Evolutionary conservation across 1,140 invertebrate species (phyloP), one percentile per base, ranked within the genome.

Genomic region (Lordiphosa clarofinis): DNA sequence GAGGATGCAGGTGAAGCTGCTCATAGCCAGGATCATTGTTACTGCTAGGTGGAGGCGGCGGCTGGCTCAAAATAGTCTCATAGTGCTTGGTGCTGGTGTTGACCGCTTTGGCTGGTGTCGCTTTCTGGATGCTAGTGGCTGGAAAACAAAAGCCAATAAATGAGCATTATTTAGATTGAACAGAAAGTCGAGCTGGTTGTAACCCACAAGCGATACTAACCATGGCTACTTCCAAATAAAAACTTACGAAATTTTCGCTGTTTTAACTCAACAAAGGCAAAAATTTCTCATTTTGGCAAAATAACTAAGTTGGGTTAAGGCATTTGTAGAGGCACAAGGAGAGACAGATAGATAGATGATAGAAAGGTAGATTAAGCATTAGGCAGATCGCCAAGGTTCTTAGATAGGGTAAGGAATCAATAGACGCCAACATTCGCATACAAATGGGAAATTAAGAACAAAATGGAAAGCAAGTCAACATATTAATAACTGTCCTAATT

Each of bases 21-120:
- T 93, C 92, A 81, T 93, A 93, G 15, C 92, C 92, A 2, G 92
- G 91, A 88, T 93, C 92, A 52, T 91, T 92, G 70, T 90, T 91
- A 12, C 91, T 87, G 31, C 35, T 72, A 43, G 61, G 50, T 15
- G 52, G 38, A 9, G 33, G 38, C 47, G 33, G 28, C 7, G 13
- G 75, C 50, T 70, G 63, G 37, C 71, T 86, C 2, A 8, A 6
- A 28, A 88, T 88, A 79, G 86, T 88, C 68, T 88, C 81, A 47
- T 88, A 88, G 66, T 88, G 86, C 72, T 86, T 86, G 50, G 67
- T 72, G 67, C 59, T 75, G n/a, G 42, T 48, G 39, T 44, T 70
- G 38, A 12, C 43, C 36, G 21, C 49, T 46, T 46, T 58, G 15
- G 54, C 54, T 37, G 65, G 55, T 21, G 46, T 24, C 28, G 54